A percentile compares a stretch with the other conserved stretches of the same genome.
Evolutionary conservation across 64 coral and sea anemone genomes (phyloP).

Genomic region (Montipora sp.): DNA sequence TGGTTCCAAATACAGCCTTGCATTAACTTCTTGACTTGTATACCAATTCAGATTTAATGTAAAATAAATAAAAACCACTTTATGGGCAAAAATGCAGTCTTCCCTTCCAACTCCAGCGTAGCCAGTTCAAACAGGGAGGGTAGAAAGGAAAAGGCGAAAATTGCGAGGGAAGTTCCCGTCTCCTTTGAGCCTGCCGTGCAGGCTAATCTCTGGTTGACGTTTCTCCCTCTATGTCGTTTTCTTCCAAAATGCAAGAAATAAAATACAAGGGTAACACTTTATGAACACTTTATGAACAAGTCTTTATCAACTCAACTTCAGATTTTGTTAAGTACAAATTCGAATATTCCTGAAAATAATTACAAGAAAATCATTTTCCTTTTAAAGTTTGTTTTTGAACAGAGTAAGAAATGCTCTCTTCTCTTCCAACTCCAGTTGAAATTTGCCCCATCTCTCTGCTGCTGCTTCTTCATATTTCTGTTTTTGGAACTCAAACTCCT

Average conservation of each 20-base stretch:
- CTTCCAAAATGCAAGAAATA: background rate
- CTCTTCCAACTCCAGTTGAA: conserved; percentile 4
- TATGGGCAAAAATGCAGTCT: background rate
- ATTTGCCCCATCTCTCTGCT: background rate
- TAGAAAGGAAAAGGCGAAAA: background rate
- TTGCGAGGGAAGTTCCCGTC: background rate
- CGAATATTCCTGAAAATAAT: background rate
- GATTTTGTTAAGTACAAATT: background rate
- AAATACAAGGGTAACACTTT: background rate
- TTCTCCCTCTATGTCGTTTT: background rate
- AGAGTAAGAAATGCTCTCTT: background rate
- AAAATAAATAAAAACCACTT: background rate
- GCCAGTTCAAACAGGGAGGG: background rate
- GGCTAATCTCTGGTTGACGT: background rate
- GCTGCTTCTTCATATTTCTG: background rate
- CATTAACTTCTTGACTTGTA: background rate
- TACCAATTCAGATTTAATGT: background rate
- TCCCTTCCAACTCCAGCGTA: background rate
- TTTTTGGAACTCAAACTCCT: background rate
- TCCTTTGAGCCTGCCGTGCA: background rate
- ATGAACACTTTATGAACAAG: background rate
- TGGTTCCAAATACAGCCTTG: background rate
- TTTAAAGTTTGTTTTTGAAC: conserved; percentile 6
- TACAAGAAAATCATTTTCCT: background rate
- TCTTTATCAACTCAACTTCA: background rate